Evolutionary conservation across 37 sponge, comb jelly and placozoan genomes (phyloP).

Genomic region (Hexactinellida sp.): DNA sequence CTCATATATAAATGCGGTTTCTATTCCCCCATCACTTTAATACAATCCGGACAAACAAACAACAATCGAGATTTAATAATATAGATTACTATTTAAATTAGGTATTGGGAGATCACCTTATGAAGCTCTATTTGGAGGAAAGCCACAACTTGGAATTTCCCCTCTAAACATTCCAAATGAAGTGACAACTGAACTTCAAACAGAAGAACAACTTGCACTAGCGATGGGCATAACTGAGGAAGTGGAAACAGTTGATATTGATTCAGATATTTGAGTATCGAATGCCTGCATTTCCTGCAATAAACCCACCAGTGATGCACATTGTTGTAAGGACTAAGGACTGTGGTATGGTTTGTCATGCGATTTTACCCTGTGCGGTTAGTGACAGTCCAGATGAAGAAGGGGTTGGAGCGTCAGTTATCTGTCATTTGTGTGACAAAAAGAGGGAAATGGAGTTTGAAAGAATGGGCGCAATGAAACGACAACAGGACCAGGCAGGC

Average conservation of each 20-base stretch:
- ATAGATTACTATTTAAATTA: no score
- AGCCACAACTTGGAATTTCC: not conserved
- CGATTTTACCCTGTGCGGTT: not conserved
- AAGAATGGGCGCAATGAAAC: not conserved
- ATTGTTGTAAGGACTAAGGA: not conserved
- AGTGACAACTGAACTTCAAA: not conserved
- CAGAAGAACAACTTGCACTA: not conserved
- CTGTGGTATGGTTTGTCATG: not conserved
- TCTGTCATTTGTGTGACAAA: not conserved
- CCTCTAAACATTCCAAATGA: not conserved
- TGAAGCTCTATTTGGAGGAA: not conserved
- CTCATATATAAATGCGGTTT: no score
- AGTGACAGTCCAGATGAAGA: not conserved
- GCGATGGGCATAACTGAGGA: not conserved
- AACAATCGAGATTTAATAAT: no score
- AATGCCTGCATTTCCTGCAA: not conserved
- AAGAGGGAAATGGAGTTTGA: not conserved
- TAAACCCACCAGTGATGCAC: not conserved
- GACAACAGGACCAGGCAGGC: not conserved
- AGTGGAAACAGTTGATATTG: not conserved
- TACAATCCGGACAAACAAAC: no score
- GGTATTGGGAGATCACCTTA: not conserved
- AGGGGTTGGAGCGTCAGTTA: not conserved
- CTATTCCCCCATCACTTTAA: no score
- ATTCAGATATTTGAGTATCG: not conserved